Conservation (phyloP, 2,888 invertebrate species). For the Alsophila aescularia region DNA sequence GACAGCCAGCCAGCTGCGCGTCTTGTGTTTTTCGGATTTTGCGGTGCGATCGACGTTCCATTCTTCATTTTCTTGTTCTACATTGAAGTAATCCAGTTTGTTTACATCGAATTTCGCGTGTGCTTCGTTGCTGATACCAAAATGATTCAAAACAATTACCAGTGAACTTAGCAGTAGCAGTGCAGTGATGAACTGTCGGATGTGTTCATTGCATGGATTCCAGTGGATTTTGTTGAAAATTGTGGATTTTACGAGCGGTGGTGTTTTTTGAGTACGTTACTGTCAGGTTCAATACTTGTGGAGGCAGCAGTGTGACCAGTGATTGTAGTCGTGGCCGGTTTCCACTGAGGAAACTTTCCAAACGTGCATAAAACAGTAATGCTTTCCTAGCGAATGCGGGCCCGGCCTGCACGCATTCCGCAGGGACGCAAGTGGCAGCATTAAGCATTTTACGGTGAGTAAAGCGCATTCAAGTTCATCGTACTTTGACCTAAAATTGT, state of each 20-base stretch:
- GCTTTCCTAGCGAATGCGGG: conserved; percentile 81
- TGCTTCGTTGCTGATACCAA: conserved; percentile 53
- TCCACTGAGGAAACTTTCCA: conserved; percentile 81
- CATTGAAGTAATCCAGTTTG: conserved; percentile 62
- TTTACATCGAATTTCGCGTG: conserved; percentile 58
- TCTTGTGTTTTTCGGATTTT: conserved; percentile 82
- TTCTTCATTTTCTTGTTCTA: conserved; percentile 63
- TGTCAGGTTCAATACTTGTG: conserved; percentile 65
- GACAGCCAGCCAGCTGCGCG: conserved; percentile 76
- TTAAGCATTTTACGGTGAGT: conserved; percentile 84
- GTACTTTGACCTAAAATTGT: conserved; percentile 81
- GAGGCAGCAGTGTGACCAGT: conserved; percentile 78
- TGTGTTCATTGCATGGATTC: conserved; percentile 71
- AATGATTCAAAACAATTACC: conserved; percentile 30
- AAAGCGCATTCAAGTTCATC: conserved; percentile 79
- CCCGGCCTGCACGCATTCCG: conserved; percentile 81
- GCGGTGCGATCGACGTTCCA: conserved; percentile 77
- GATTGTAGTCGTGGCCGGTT: conserved; percentile 84
- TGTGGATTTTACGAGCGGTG: conserved; percentile 74
- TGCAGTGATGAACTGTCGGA: conserved; percentile 58
- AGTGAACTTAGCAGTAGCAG: conserved; percentile 57
- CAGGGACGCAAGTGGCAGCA: conserved; percentile 81
- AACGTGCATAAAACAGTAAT: conserved; percentile 83
- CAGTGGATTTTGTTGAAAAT: conserved; percentile 80
- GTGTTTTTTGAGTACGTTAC: conserved; percentile 71